phyloP scores from a whole-genome alignment of 2,888 invertebrate genomes.

The Formica aserva region DNA sequence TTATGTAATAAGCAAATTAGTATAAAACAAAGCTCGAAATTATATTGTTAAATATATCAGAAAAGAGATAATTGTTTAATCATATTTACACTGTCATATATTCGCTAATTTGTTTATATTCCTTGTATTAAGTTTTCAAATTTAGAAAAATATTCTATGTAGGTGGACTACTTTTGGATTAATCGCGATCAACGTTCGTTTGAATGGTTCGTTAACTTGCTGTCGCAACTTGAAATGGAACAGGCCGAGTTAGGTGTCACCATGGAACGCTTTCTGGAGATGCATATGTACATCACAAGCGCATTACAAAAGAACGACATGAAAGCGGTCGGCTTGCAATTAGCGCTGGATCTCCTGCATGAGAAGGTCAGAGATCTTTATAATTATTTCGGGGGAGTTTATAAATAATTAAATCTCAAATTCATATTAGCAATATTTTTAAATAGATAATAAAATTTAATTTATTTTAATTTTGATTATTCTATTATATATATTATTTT shows the following conservation, averaged over 20 bases:
- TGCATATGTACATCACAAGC: constrained; percentile 99
- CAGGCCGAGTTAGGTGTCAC: constrained; percentile 95
- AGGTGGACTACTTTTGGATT: constrained; percentile 99
- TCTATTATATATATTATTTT: no score
- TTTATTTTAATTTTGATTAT: no score
- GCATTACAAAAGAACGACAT: constrained; percentile 96
- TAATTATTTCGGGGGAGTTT: not conserved
- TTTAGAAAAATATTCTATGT: not conserved
- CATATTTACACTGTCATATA: not conserved
- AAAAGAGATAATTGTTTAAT: not conserved
- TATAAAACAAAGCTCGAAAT: not conserved
- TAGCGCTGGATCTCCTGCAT: constrained; percentile 95
- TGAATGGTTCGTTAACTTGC: constrained; percentile 98
- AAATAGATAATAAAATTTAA: no score
- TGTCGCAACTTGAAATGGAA: constrained; percentile 97
- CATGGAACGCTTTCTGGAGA: constrained; percentile 95
- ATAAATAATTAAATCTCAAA: not conserved
- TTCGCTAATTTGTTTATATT: not conserved
- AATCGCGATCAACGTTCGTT: constrained; percentile 97
- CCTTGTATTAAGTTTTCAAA: not conserved
- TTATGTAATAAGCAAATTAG: no score
- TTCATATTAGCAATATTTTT: not conserved
- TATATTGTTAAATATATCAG: not conserved
- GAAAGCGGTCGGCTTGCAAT: constrained; percentile 97
- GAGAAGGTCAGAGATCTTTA: constrained; percentile 89